A percentile compares a stretch with the other conserved stretches of the same genome.
Evolutionary conservation across 2,113 vertebrate species (phyloP).

Genomic region (Triplophysa siluroides): DNA sequence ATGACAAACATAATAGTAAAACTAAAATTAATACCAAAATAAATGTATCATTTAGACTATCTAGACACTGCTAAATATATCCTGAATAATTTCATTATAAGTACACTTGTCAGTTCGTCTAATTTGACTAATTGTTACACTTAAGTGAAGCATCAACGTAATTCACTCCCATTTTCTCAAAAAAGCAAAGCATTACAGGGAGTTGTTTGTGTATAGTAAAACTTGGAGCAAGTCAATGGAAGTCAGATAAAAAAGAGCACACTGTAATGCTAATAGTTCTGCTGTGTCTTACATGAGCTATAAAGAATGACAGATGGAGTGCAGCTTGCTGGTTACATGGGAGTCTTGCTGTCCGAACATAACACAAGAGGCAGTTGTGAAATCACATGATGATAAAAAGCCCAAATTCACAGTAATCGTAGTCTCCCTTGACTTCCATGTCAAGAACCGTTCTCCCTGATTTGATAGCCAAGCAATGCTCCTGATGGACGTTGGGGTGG

Average conservation of each 20-base stretch:
- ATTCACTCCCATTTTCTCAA: background rate
- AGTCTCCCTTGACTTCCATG: constrained; percentile 1
- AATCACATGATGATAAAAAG: background rate
- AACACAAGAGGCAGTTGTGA: background rate
- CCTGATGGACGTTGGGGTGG: background rate
- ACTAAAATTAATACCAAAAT: no score
- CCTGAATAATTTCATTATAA: no score
- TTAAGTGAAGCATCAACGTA: no score
- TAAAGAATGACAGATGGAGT: constrained; percentile 15
- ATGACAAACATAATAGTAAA: no score
- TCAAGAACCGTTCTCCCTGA: background rate
- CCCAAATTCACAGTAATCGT: constrained; percentile 2
- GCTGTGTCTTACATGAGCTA: background rate
- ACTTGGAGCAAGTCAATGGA: background rate
- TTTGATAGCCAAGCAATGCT: constrained; percentile 1
- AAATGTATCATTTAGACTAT: no score
- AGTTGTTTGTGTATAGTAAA: background rate
- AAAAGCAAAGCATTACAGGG: background rate
- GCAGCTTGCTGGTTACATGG: background rate
- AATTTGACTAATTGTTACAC: no score
- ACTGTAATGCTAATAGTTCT: background rate
- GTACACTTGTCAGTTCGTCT: no score
- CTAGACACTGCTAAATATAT: no score
- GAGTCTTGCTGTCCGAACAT: background rate
- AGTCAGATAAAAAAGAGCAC: background rate